These are phyloP conservation scores for Mallotus villosus DNA, from an alignment of 2,797 vertebrate genomes.

Conservation along the genomic window DNA sequence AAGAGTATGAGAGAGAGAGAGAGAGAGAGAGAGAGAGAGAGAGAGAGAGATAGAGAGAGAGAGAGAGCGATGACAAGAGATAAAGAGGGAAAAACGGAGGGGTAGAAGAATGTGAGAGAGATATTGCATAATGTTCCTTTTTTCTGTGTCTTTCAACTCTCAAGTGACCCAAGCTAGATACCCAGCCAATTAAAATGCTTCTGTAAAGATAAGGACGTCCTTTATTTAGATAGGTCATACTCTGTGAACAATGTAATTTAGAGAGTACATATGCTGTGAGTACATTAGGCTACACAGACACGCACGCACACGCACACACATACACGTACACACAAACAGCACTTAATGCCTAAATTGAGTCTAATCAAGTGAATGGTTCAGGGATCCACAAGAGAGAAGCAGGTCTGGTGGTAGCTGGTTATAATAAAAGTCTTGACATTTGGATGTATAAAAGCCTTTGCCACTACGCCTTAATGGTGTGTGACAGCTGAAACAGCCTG, in stretches of 20 bases:
- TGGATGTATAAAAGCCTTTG: conserved; percentile 62
- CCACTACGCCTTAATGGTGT: conserved; percentile 62
- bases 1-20: neutral
- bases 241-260: conserved; percentile 52
- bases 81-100: conserved; percentile 31
- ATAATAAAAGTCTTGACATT: conserved; percentile 71
- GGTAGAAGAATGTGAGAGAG: conserved; percentile 17
- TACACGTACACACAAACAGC: conserved; percentile 11
- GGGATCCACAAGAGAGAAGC: conserved; percentile 61
- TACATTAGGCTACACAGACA: conserved; percentile 30
- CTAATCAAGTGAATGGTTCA: conserved; percentile 72
- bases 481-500: conserved; percentile 52
- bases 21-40: neutral
- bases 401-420: conserved; percentile 63
- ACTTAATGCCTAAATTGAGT: conserved; percentile 71
- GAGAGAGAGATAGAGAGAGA: conserved; percentile 1
- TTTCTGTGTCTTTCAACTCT: conserved; percentile 43
- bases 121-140: conserved; percentile 57
- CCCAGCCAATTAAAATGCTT: conserved; percentile 63
- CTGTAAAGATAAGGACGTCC: conserved; percentile 51
- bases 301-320: neutral
- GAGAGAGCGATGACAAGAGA: conserved; percentile 21
- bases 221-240: conserved; percentile 62
- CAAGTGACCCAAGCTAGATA: conserved; percentile 43
- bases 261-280: conserved; percentile 43